Evolutionary conservation across 2,113 vertebrate species (phyloP), one percentile per base, ranked within the genome.

Genomic region (Sinocyclocheilus anophthalmus): DNA sequence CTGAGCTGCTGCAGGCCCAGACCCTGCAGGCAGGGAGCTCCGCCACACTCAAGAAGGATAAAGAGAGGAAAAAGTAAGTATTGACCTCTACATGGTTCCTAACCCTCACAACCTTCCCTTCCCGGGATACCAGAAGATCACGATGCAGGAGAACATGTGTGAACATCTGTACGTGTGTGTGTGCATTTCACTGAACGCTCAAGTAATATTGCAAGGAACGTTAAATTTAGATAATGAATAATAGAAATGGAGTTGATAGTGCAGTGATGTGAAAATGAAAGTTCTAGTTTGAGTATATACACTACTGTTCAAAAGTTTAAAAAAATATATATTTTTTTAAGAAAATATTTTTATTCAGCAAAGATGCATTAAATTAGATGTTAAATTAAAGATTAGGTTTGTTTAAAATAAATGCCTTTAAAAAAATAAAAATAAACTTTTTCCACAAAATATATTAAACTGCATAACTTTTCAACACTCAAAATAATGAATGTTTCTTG

Each of bases 1-100:
- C 97, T 0, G 98, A 99, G 92, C 93, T 99, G 86, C 95, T 99
- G 88, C 97, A 96, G 89, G 97, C 96, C 89, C 98, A 99, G 92
- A 96, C 96, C 75, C 96, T 97, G 91, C 98, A 99, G 93, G 97
- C 98, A 90, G 98, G 98, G 91, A 96, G 97, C 91, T 97, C 97
- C 22, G 97, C 98, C 93, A 99, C 98, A 67, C 97, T 99, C 90
- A 99, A 99, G 94, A 96, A 96, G 88, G 98, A 99, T 89, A 99
- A 99, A 93, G 98, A 99, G 91, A 98, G 96, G 92, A 99, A 99
- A 95, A 99, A 99, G 98, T 99, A 96, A 99, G 98, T 98, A 90
- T 84, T 84, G 63, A 39, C 81, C 33, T 83, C 90, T 30, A 81
- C 8, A 2, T 63, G 77, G 63, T 86, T 30, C 70, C 26, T 77